Evolutionary conservation across 1,140 invertebrate species (phyloP).

Genomic region (Drosophila bocki): DNA sequence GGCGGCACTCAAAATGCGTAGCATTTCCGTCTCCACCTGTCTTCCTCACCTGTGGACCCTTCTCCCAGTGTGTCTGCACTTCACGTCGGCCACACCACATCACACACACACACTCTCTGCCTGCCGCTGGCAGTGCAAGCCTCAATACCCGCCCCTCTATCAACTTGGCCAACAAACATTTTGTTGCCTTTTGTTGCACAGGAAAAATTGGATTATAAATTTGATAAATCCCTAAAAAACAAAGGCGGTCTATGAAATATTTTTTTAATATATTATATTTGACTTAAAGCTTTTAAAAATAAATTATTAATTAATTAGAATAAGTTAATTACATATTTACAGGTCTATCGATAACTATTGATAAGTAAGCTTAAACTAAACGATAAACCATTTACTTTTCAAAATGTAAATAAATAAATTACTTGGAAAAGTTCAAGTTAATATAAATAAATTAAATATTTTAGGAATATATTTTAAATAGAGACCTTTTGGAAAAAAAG

Average conservation of each 20-base stretch:
- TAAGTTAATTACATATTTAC: not conserved
- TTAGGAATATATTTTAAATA: not conserved
- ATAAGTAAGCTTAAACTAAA: too few species aligned
- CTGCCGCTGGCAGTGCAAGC: slow-evolving; percentile 18
- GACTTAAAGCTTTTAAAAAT: too few species aligned
- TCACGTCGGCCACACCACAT: slow-evolving; percentile 7
- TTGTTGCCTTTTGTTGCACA: slow-evolving; percentile 40
- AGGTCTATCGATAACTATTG: too few species aligned
- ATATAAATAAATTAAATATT: not conserved
- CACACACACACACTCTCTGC: not conserved
- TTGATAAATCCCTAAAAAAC: too few species aligned
- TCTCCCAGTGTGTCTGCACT: not conserved
- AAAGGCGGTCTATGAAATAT: not conserved
- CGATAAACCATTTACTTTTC: not conserved
- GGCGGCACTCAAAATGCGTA: slow-evolving; percentile 29
- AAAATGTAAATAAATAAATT: not conserved
- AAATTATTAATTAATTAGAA: not conserved
- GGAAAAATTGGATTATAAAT: not conserved
- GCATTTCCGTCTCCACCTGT: slow-evolving; percentile 29
- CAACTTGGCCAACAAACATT: slow-evolving; percentile 35
- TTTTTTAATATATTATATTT: not conserved
- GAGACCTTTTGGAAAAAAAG: too few species aligned
- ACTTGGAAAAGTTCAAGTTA: not conserved
- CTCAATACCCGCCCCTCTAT: slow-evolving; percentile 14
- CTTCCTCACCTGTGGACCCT: slow-evolving; percentile 3